Base-by-base conservation (phyloP, 1,140 invertebrate genomes). In the Olivierus martensii region DNA sequence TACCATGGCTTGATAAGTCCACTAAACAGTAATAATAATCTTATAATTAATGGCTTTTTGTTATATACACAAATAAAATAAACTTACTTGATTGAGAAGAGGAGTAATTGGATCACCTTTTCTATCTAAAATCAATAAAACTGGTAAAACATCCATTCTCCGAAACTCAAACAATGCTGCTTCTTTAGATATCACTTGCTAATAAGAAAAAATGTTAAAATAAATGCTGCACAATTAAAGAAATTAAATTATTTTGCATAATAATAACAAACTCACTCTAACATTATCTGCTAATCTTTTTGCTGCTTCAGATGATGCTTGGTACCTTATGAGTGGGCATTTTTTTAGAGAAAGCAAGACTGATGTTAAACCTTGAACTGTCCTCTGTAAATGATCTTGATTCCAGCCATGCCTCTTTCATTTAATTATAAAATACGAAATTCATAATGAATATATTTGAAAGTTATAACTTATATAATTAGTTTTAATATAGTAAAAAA, bases 1-100 rank as follows among this genome's bases (percentile, higher is more conserved):
- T 3, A 99, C 91, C 95, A 99, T 99, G 9, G 94, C 94, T 71
- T 99, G 94, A 71, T 99, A 99, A 0, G 94, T 99, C 96, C 96
- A 99, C 77, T 92, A 3, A 43, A 12, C n/a, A n/a, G n/a, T n/a
- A 49, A 17, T 49, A 35, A 1, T 48, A 48, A 1, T n/a, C 15
- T 35, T 35, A 14, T 2, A 22, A 47, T 34, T 17, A 34, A 12
- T 14, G 0, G 28, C 28, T 28, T 28, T n/a, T 28, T 28, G 28
- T 28, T 28, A 28, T 9, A 28, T 43, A 6, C 9, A 6, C 9
- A 43, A 43, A 18, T 43, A 43, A 43, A 22, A 43, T 43, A 6
- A 43, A 43, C 41, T 43, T 9, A 73, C 73, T 73, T 92, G 94
- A 73, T 90, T 96, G n/a, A 99, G 69, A 44, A 99, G 69, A 0